Conservation (phyloP, 2,797 vertebrate genomes). For the Eupleurogrammus muticus region DNA sequence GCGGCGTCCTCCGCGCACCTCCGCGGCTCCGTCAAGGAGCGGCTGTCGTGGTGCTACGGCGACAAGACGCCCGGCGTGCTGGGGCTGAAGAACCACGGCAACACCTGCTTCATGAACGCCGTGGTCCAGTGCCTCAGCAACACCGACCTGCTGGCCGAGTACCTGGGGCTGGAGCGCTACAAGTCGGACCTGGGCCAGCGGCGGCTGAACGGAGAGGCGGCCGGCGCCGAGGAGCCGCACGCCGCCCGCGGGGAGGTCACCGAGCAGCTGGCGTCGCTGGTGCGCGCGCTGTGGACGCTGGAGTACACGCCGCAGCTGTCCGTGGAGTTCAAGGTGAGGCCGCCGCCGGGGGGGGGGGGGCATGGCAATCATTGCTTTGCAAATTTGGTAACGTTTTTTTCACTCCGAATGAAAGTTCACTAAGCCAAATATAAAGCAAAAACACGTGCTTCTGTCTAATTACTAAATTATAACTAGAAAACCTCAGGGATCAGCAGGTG, state of each 20-base stretch:
- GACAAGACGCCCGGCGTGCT: constrained; percentile 88
- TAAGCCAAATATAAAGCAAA: too few species aligned
- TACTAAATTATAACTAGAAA: too few species aligned
- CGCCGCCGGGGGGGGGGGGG: not conserved
- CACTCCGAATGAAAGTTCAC: too few species aligned
- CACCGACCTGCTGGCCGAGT: constrained; percentile 92
- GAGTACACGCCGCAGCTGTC: constrained; percentile 94
- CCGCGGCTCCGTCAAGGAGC: constrained; percentile 74
- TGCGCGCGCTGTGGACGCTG: constrained; percentile 92
- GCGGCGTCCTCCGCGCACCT: constrained; percentile 41
- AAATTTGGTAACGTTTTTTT: too few species aligned
- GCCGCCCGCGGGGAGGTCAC: constrained; percentile 87
- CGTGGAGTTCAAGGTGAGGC: constrained; percentile 92
- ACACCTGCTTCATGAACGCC: constrained; percentile 97
- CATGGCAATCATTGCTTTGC: too few species aligned
- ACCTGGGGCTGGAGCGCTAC: constrained; percentile 89
- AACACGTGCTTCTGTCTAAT: too few species aligned
- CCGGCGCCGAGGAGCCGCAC: constrained; percentile 46
- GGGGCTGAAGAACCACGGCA: constrained; percentile 93
- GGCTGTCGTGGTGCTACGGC: constrained; percentile 79
- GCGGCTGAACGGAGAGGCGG: constrained; percentile 60
- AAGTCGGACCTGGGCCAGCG: constrained; percentile 63
- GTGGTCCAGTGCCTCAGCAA: constrained; percentile 96
- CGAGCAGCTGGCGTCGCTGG: constrained; percentile 89
- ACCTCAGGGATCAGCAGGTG: too few species aligned